Evolutionary conservation across 2,888 invertebrate species (phyloP), one percentile per base, ranked within the genome.

Genomic region (Hetaerina titia): DNA sequence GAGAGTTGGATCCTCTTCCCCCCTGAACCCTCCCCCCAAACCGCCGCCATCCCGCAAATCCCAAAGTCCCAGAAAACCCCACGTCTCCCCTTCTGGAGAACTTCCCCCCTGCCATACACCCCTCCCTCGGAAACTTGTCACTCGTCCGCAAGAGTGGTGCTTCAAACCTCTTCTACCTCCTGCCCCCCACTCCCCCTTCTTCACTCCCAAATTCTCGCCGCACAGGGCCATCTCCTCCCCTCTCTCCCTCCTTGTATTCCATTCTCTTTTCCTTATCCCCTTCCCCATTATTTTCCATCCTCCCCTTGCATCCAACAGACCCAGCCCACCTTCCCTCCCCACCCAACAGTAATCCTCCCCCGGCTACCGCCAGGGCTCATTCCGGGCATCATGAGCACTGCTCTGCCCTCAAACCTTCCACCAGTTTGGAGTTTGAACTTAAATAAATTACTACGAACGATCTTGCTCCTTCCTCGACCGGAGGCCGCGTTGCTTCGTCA

Each of bases 71-170:
- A 9, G 45, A 81, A 81, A 81, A 13, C 81, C 81, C 81, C 9
- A 31, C 13, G 13, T 81, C 81, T 69, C 69, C 7, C 69, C 69
- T 22, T 22, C 69, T n/a, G 9, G n/a, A 69, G n/a, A n/a, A n/a
- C 69, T 31, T 31, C 11, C 81, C 81, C 81, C 31, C 81, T 81
- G 81, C 81, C 81, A 81, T 81, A 81, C 13, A 81, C 81, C 31
- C 15, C 31, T 81, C 25, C 25, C 81, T 81, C 25, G 1, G 81
- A 81, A 81, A 81, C 81, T 81, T 81, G 81, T 81, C 81, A 81
- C 81, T 81, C 81, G 81, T 81, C 81, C 81, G 81, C 31, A 31
- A 81, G 81, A 81, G 81, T 81, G 81, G 81, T 31, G 81, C 81
- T 81, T 15, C 11, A 81, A 45, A 31, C 25, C 81, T 31, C 31